Evolutionary conservation across 92 coral and sea anemone species (phyloP), one percentile per base, ranked within the genome.

Genomic region (Anthopleura xanthogrammica): DNA sequence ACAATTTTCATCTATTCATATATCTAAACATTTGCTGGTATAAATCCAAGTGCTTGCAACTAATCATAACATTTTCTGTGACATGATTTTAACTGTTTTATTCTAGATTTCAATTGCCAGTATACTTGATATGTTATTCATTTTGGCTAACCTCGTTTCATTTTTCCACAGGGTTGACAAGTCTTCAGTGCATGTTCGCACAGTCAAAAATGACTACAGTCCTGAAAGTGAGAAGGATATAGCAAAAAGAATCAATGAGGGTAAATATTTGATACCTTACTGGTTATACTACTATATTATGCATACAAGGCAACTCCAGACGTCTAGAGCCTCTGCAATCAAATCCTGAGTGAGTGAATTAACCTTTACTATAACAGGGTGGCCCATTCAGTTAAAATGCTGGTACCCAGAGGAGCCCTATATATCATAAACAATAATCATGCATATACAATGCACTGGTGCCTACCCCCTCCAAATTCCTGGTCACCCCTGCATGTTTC

Each of bases 181-280:
- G 85, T 87, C 95, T 16, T 68, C 89, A 16, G 90, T 95, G 14
- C 88, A 85, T 76, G 83, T 92, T 16, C 90, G 87, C 74, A 82
- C 90, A 86, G 83, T 90, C 17, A 75, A 90, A 57, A 94, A 93
- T 60, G 79, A 86, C 22, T 93, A 93, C 87, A 93, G 90, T 13
- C 93, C 89, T 72, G 95, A 88, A 80, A 84, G 89, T 73, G 98
- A 95, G 11, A 42, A 85, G 23, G 91, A 92, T 60, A 95, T 97
- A 17, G 97, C 89, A 8, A 86, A 92, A 74, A 89, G 98, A 82
- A 94, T 97, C 80, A 91, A 94, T 72, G 85, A 91, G 87, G 99
- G 99, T 96, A 72, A 8, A 48, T 39, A 46, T 6, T 36, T 22
- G 1, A 20, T n/a, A 10, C 7, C 72, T 58, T 58, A 58, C 64